Base-by-base conservation (phyloP, 2,888 invertebrate genomes). In the Tipula unca region DNA sequence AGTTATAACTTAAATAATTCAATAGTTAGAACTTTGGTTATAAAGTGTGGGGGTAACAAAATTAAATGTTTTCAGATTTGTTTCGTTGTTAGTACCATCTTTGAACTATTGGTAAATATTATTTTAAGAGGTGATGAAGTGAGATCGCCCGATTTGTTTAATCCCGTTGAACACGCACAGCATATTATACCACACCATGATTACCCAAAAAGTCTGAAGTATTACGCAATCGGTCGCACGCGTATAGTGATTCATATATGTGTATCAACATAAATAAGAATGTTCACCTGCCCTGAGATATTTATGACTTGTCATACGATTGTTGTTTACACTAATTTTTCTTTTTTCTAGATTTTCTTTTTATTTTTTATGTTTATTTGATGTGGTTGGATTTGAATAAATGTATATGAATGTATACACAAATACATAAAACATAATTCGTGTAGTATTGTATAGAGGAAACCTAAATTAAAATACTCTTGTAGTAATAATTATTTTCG, bases 281-380 rank as follows among this genome's bases (percentile, higher is more conserved):
- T 69, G 69, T 69, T 69, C 69, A 69, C 69, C 69, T 69, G 69
- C 69, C 69, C 69, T 69, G 69, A 25, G 5, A 42, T 39, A 48
- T 69, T 69, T 69, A 69, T 69, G 69, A 69, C 69, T 69, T 69
- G 69, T 69, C 69, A 69, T 25, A 48, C 48, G 25, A 69, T 69
- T 69, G 69, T 69, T 69, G 69, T 69, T 69, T 69, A 69, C 69
- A 69, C 69, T 69, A 25, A 69, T 69, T 69, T 69, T 69, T 69
- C 69, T 69, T 69, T n/a, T 69, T 69, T 69, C 69, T 25, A 69
- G 13, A 10, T 69, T 69, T 69, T 69, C 69, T 54, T 20, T 54
- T 54, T 54, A 17, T 25, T 20, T 69, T 69, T 20, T 69, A 69
- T 69, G 69, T 69, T 25, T 69, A 69, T 20, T n/a, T 25, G n/a